Conservation (phyloP, 1,140 invertebrate species). For the Scylla paramamosain region DNA sequence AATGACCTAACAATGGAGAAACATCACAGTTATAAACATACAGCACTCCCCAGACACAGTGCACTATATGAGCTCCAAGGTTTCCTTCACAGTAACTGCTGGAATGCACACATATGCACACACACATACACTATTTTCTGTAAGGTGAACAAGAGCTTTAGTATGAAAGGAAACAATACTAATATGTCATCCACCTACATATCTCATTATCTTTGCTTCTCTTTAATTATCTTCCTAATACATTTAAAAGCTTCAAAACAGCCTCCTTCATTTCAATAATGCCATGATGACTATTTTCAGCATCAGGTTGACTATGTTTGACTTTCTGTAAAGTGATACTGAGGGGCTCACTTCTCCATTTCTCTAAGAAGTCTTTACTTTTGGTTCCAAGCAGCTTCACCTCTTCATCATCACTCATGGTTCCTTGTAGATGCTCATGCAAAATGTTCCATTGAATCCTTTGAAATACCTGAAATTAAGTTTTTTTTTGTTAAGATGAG, state of each 20-base stretch:
- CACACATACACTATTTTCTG: no score
- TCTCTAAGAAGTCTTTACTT: background rate
- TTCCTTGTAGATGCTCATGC: slow-evolving; percentile 43
- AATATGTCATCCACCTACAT: background rate
- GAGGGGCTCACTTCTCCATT: slow-evolving; percentile 51
- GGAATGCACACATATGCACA: no score
- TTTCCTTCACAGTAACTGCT: no score
- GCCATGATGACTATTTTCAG: background rate
- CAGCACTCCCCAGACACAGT: no score
- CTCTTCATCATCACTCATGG: slow-evolving; percentile 43
- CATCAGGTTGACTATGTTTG: background rate
- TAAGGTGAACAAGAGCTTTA: no score
- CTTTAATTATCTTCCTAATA: slow-evolving; percentile 38
- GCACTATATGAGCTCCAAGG: no score
- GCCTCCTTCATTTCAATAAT: background rate
- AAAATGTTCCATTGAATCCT: slow-evolving; percentile 36
- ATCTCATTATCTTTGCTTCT: background rate
- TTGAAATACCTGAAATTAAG: slow-evolving; percentile 32
- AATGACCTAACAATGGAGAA: no score
- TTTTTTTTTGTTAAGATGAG: no score
- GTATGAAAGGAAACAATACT: no score
- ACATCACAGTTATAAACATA: no score
- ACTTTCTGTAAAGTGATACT: background rate
- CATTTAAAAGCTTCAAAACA: slow-evolving; percentile 45
- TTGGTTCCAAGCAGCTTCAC: slow-evolving; percentile 27